Evolutionary conservation across 2,113 vertebrate genomes (phyloP).

Genomic region (Plestiodon gilberti): DNA sequence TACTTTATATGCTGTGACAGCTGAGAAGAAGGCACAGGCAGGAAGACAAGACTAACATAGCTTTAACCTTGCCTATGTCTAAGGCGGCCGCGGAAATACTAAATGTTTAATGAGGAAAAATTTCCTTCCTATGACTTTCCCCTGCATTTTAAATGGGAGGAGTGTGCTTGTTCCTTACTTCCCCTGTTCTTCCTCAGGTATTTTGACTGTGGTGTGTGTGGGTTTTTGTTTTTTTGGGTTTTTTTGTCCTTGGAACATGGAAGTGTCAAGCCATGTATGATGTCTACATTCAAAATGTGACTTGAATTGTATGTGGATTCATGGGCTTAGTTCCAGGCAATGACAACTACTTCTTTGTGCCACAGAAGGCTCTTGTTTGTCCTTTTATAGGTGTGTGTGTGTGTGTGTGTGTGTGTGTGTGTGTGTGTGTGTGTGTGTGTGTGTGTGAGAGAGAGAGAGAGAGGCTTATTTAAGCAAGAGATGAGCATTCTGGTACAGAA

Average conservation of each 20-base stretch:
- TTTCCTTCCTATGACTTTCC: neutral
- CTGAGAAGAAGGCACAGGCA: neutral
- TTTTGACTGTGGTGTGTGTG: neutral
- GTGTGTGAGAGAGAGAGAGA: rapidly evolving
- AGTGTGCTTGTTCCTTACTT: neutral
- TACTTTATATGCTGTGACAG: slow-evolving; percentile 17
- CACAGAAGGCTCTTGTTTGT: slow-evolving; percentile 42
- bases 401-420: neutral
- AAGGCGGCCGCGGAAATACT: slow-evolving; percentile 17
- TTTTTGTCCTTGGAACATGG: slow-evolving; percentile 52
- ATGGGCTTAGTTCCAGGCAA: slow-evolving; percentile 46
- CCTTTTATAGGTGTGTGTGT: slow-evolving; percentile 17
- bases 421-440: rapidly evolving
- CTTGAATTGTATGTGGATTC: slow-evolving; percentile 51
- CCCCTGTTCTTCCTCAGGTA: neutral
- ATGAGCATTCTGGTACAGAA: slow-evolving; percentile 15
- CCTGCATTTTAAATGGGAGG: slow-evolving; percentile 1
- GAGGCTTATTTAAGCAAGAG: slow-evolving; percentile 2
- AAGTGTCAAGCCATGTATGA: slow-evolving; percentile 36
- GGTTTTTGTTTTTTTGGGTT: too few species aligned
- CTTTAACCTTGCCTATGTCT: slow-evolving; percentile 30
- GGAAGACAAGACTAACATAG: slow-evolving; percentile 23
- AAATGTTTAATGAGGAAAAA: slow-evolving; percentile 14
- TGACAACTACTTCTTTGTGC: slow-evolving; percentile 8
- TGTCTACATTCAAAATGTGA: slow-evolving; percentile 49